A percentile compares a stretch with the other conserved stretches of the same genome.
Conservation (phyloP, 1,140 invertebrate genomes). For the Ectropis grisescens region DNA sequence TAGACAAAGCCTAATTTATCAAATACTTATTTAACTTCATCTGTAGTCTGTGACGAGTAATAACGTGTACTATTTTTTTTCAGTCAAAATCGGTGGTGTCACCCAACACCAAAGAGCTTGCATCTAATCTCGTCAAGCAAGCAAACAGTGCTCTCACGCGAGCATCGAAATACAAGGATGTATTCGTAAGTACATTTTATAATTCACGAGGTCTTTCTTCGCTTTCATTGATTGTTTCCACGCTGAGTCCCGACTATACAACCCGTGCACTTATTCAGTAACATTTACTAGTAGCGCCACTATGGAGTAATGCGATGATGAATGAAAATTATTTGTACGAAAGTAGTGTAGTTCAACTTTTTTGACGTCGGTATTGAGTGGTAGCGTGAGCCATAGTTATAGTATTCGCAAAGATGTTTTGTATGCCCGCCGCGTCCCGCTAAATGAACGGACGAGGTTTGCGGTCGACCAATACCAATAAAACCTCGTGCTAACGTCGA, state of each 20-base stretch:
- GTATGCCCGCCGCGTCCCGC: slow-evolving; percentile 59
- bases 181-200: slow-evolving; percentile 39
- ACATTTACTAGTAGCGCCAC: no score
- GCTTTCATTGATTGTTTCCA: slow-evolving; percentile 41
- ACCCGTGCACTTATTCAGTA: no score
- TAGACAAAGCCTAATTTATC: no score
- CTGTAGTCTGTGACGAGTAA: no score
- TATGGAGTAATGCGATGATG: no score
- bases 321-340: no score
- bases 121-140: slow-evolving; percentile 19
- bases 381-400: no score
- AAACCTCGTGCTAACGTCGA: slow-evolving; percentile 42
- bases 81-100: slow-evolving; percentile 32
- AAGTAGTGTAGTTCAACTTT: no score
- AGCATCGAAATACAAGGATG: slow-evolving; percentile 32
- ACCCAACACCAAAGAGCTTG: slow-evolving; percentile 28
- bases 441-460: slow-evolving; percentile 62
- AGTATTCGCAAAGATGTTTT: slow-evolving; percentile 50
- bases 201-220: slow-evolving; percentile 20
- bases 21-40: no score
- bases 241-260: no score
- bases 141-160: slow-evolving; percentile 6
- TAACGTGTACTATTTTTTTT: slow-evolving; percentile 29
- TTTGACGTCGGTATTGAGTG: no score
- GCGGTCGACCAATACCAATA: slow-evolving; percentile 52